A percentile compares a stretch with the other conserved stretches of the same genome.
phyloP scores from a whole-genome alignment of 2,888 invertebrate genomes.

The Achlya flavicornis region DNA sequence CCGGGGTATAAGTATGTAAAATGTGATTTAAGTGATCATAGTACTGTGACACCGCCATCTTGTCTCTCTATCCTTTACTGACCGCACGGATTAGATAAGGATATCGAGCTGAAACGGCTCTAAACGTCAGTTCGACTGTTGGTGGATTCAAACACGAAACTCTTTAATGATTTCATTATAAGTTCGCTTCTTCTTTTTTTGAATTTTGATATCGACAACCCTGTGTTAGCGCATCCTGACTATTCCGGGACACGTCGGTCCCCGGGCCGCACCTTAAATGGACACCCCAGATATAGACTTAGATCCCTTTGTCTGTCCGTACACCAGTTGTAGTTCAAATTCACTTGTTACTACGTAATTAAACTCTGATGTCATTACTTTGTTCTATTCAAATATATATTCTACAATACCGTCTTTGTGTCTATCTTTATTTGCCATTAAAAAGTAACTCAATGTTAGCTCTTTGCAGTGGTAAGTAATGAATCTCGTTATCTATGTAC shows the following conservation, averaged over 20 bases:
- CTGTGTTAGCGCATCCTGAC: slow-evolving; percentile 41
- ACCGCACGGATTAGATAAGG: too few relatives aligned
- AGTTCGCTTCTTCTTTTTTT: neutral
- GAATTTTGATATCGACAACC: slow-evolving; percentile 39
- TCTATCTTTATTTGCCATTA: neutral
- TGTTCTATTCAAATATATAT: neutral
- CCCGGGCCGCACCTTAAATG: slow-evolving; percentile 52
- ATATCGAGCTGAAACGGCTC: too few relatives aligned
- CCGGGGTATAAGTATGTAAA: too few relatives aligned
- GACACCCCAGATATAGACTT: slow-evolving; percentile 46
- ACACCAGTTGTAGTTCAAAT: slow-evolving; percentile 27
- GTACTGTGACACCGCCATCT: too few relatives aligned
- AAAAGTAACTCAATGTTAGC: neutral
- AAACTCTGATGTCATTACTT: neutral
- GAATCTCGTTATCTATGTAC: neutral
- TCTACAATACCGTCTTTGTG: neutral
- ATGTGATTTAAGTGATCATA: too few relatives aligned
- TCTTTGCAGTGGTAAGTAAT: neutral
- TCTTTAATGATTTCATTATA: too few relatives aligned
- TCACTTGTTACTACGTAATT: slow-evolving; percentile 26
- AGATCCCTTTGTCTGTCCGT: slow-evolving; percentile 35
- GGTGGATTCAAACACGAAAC: too few relatives aligned
- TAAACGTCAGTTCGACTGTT: too few relatives aligned
- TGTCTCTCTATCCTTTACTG: too few relatives aligned
- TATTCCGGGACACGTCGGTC: slow-evolving; percentile 50